A percentile compares a stretch with the other conserved stretches of the same genome.
These are phyloP conservation scores for Calliopum simillimum DNA, from an alignment of 2,888 invertebrate species.

Conservation along the genomic window DNA sequence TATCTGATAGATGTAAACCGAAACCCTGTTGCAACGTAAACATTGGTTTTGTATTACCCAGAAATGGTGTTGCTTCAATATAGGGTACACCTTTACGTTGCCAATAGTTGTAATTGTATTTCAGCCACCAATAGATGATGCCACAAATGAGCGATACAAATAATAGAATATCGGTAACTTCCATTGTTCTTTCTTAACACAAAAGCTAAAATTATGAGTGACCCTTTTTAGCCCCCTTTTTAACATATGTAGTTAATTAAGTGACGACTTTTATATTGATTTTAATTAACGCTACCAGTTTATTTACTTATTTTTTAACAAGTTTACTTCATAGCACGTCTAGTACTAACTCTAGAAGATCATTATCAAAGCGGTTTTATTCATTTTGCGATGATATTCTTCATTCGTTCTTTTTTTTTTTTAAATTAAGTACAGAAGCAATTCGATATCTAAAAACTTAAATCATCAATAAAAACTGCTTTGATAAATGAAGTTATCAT, in stretches of 20 bases:
- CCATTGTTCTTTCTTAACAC: conserved; percentile 48
- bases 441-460: too few species aligned
- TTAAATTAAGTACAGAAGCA: too few species aligned
- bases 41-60: conserved; percentile 66
- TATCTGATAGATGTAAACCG: conserved; percentile 59
- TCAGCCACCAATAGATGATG: conserved; percentile 62
- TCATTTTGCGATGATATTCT: background rate
- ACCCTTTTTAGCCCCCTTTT: background rate
- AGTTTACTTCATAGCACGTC: background rate
- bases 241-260: background rate
- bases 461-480: too few species aligned
- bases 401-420: too few species aligned
- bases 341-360: background rate
- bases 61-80: conserved; percentile 62
- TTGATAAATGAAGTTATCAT: too few species aligned
- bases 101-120: conserved; percentile 59
- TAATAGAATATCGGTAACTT: conserved; percentile 48
- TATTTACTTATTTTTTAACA: background rate
- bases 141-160: conserved; percentile 46
- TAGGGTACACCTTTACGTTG: conserved; percentile 62
- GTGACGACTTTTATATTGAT: background rate
- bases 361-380: background rate
- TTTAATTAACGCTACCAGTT: conserved; percentile 9
- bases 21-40: conserved; percentile 56
- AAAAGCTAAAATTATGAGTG: background rate